Evolutionary conservation across 2,113 vertebrate genomes (phyloP).

Genomic region (Sorex fumeus): DNA sequence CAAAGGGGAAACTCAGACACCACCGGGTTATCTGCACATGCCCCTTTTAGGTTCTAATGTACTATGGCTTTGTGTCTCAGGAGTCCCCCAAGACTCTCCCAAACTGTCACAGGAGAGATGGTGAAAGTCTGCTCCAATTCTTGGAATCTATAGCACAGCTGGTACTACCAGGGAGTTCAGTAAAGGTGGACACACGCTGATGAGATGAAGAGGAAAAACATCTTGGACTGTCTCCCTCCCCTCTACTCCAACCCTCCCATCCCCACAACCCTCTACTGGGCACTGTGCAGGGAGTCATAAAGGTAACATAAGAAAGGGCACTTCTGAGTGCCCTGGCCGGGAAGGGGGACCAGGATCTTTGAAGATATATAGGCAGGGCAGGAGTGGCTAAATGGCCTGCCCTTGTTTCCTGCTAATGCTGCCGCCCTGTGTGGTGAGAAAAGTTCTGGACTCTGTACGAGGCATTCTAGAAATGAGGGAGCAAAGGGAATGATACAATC

Average conservation of each 20-base stretch:
- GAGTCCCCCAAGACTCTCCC: neutral
- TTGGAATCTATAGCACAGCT: neutral
- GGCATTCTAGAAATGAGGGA: neutral
- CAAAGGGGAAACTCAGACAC: neutral
- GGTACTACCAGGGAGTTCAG: accelerated
- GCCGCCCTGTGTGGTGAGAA: neutral
- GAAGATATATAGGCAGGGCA: neutral
- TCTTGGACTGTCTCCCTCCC: neutral
- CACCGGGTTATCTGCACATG: neutral
- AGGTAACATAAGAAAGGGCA: neutral
- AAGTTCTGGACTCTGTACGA: neutral
- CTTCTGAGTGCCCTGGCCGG: neutral
- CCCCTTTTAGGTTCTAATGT: neutral
- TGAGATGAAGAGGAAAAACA: neutral
- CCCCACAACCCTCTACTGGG: too few species aligned
- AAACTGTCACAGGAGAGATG: neutral
- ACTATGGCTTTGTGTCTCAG: too few species aligned
- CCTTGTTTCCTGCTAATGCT: neutral
- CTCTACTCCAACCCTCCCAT: neutral
- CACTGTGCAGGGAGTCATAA: too few species aligned
- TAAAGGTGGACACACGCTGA: neutral
- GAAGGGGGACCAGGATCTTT: neutral
- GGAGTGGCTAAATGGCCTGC: too few species aligned
- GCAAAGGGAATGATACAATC: too few species aligned
- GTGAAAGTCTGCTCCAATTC: neutral